These are phyloP conservation scores for Drosophila repleta DNA, from an alignment of 1,140 invertebrate genomes.

Conservation along the genomic window DNA sequence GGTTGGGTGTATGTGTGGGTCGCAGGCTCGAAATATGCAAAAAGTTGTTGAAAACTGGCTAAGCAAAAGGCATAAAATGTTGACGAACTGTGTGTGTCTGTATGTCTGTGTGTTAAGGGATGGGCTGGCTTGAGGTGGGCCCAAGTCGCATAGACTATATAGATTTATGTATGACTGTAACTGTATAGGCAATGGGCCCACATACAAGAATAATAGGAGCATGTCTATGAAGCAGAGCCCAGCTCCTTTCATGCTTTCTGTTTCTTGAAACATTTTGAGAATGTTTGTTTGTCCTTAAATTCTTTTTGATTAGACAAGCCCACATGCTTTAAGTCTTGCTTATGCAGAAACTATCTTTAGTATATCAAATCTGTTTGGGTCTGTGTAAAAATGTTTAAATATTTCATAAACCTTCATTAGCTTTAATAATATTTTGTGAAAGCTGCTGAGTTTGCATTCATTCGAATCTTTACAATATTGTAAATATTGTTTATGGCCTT, in stretches of 20 bases:
- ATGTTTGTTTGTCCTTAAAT: too few species aligned
- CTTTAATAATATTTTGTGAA: too few species aligned
- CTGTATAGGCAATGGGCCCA: background rate
- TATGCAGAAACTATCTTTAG: too few species aligned
- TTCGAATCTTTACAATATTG: too few species aligned
- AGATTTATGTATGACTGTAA: constrained; percentile 9
- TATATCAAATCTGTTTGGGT: too few species aligned
- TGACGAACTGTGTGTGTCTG: constrained; percentile 26
- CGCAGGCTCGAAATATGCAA: constrained; percentile 60
- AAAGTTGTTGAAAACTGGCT: constrained; percentile 72
- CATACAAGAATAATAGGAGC: background rate
- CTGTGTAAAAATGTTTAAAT: too few species aligned
- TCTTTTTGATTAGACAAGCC: too few species aligned
- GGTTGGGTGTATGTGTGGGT: constrained; percentile 7
- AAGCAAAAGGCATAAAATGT: constrained; percentile 55
- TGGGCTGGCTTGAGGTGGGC: constrained; percentile 9
- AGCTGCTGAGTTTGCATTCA: too few species aligned
- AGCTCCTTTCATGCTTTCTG: background rate
- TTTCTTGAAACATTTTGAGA: too few species aligned
- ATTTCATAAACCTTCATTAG: too few species aligned
- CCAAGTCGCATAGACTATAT: constrained; percentile 32
- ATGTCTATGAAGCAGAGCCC: background rate
- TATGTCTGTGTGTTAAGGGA: background rate
- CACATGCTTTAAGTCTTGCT: too few species aligned
- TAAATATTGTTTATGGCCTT: constrained; percentile 42